Conservation (phyloP, 2,797 vertebrate species). For the Pyrrhura leucotis region DNA sequence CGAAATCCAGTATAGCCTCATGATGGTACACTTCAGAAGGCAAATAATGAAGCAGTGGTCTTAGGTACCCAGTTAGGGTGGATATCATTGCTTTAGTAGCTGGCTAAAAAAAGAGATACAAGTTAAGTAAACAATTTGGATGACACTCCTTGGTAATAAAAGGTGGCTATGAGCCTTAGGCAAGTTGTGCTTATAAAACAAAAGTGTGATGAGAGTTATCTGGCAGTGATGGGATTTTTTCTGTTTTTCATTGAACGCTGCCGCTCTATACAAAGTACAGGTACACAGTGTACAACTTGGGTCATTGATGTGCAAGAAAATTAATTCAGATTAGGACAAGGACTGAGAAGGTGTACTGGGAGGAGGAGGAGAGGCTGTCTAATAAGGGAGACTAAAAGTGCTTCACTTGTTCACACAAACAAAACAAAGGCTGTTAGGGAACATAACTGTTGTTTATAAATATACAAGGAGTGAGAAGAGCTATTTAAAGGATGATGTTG, state of each 20-base stretch:
- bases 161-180: not conserved
- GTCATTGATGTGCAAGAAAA: not conserved
- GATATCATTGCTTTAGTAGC: not conserved
- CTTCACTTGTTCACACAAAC: not conserved
- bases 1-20: not conserved
- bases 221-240: rapidly evolving
- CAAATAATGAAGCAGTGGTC: not conserved
- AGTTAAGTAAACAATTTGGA: not conserved
- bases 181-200: not conserved
- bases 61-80: not conserved
- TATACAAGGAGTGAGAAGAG: not conserved
- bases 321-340: not conserved
- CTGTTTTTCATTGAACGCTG: not conserved
- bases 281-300: not conserved
- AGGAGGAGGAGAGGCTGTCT: not conserved
- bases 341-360: not conserved
- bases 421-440: not conserved
- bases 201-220: not conserved
- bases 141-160: not conserved
- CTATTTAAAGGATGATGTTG: conserved; percentile 22
- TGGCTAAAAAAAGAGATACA: not conserved
- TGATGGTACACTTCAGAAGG: not conserved
- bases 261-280: not conserved
- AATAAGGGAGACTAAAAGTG: not conserved
- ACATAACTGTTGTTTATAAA: not conserved